Base-by-base conservation (phyloP, 2,797 vertebrate genomes). In the Picus viridis region DNA sequence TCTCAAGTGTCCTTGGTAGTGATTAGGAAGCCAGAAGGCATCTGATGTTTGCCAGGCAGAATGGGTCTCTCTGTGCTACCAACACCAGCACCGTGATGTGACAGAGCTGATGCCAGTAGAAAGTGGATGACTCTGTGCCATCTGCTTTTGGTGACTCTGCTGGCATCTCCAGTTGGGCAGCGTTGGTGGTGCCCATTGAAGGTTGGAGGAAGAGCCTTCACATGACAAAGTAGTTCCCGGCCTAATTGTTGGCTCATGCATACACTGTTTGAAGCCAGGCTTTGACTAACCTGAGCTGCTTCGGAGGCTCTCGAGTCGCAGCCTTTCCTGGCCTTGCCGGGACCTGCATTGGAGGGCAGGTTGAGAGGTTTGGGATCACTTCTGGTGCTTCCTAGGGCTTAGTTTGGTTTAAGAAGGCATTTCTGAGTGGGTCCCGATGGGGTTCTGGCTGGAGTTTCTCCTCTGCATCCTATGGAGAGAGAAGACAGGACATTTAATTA, bases 401-500 rank as follows among this genome's bases (percentile, higher is more conserved):
- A 72, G 26, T 90, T 83, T 88, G 27, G 58, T 77, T 86, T 78
- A 67, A 0, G 0, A 61, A 86, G 86, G 81, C 2, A 9, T 82
- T 86, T 89, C 49, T 86, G 80, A 89, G 74, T 82, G 39, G 30
- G 58, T 73, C 87, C 92, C 86, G 90, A 94, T 93, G 94, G 75
- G 49, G 53, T 91, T 95, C 90, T 95, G 92, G 92, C 71, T 88
- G 61, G 72, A 86, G 43, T 82, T 90, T 88, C 68, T 82, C 79
- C 32, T 75, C 1, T 92, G 57, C 36, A 62, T 82, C 85, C 72
- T 92, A 84, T 86, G 83, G 87, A 94, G 77, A 88, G 53, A 64
- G 80, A 65, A 86, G 75, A 87, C 56, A 84, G 85, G 95, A 90
- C 88, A 63, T 49, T 95, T 93, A 92, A 95, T 95, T 95, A 93